Evolutionary conservation across 2,888 invertebrate species (phyloP).

Genomic region (Caenorhabditis zanzibari): DNA sequence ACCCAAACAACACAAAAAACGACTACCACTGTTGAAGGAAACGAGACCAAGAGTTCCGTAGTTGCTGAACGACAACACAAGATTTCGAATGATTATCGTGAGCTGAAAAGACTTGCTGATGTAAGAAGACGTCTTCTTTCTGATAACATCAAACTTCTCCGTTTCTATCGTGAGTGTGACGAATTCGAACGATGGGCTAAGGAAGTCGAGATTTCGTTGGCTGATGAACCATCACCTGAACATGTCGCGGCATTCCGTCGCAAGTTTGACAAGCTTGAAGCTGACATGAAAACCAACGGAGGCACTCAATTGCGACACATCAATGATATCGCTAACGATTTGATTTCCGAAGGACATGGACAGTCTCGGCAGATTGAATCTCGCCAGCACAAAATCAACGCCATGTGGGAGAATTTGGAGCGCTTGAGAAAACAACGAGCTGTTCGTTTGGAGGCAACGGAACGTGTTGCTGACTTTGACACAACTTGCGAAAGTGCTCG

Average conservation of each 20-base stretch:
- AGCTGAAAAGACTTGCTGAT: slow-evolving; percentile 89
- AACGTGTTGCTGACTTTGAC: slow-evolving; percentile 95
- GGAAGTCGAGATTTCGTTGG: slow-evolving; percentile 93
- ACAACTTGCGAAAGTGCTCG: slow-evolving; percentile 96
- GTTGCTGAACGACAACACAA: slow-evolving; percentile 79
- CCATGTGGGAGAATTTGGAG: slow-evolving; percentile 85
- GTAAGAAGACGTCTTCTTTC: slow-evolving; percentile 89
- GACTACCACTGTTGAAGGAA: slow-evolving; percentile 64
- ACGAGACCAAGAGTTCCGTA: slow-evolving; percentile 65
- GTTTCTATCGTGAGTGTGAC: slow-evolving; percentile 96
- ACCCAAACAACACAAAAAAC: slow-evolving; percentile 70
- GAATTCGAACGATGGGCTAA: slow-evolving; percentile 97
- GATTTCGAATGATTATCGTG: slow-evolving; percentile 75
- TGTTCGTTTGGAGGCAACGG: slow-evolving; percentile 93
- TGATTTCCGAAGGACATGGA: slow-evolving; percentile 91
- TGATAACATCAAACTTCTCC: slow-evolving; percentile 90
- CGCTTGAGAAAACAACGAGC: slow-evolving; percentile 85
- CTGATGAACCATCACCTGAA: slow-evolving; percentile 91
- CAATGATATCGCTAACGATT: slow-evolving; percentile 91
- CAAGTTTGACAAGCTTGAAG: slow-evolving; percentile 88
- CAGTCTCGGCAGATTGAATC: slow-evolving; percentile 69
- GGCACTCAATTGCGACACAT: slow-evolving; percentile 92
- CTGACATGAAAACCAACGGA: slow-evolving; percentile 92
- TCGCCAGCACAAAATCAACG: slow-evolving; percentile 88
- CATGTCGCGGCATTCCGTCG: slow-evolving; percentile 94